phyloP scores from a whole-genome alignment of 1,140 invertebrate genomes.

The Drosophila navojoa region DNA sequence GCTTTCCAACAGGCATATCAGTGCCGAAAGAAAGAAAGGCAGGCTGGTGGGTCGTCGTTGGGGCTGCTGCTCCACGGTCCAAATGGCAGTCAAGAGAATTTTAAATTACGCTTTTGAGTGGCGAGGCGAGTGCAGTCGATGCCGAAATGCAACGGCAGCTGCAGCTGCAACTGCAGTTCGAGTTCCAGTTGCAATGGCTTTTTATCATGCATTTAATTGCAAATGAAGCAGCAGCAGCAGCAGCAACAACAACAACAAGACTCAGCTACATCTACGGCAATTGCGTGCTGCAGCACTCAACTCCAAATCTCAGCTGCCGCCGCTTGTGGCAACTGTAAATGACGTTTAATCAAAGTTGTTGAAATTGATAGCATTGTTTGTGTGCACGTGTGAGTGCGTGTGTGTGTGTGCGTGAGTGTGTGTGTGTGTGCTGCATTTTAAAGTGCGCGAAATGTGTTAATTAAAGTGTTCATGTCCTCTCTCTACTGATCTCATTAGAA shows the following conservation, averaged over 20 bases:
- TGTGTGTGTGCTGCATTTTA: conserved; percentile 70
- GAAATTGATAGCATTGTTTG: conserved; percentile 82
- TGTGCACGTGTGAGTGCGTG: conserved; percentile 30
- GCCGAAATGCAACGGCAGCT: conserved; percentile 67
- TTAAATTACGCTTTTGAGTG: conserved; percentile 82
- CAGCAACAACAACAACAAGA: conserved; percentile 31
- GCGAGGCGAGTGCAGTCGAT: conserved; percentile 48
- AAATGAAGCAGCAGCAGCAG: conserved; percentile 66
- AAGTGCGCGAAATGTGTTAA: conserved; percentile 72
- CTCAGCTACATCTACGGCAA: conserved; percentile 67
- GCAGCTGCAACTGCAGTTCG: conserved; percentile 34
- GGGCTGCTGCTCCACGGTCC: conserved; percentile 41
- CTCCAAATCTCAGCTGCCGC: conserved; percentile 48
- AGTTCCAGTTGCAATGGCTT: conserved; percentile 28
- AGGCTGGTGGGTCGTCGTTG: neutral
- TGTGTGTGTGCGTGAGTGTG: conserved; percentile 31
- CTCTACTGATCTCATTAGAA: conserved; percentile 43
- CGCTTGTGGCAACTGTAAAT: conserved; percentile 67
- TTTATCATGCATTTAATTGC: conserved; percentile 79
- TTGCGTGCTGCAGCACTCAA: conserved; percentile 41
- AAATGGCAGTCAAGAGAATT: conserved; percentile 80
- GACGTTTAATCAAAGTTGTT: conserved; percentile 82
- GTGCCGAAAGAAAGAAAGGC: conserved; percentile 64
- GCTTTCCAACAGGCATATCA: conserved; percentile 63
- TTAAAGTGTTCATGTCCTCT: conserved; percentile 63